Conservation (phyloP, 1,140 invertebrate genomes). For the Drosophila tropicalis region DNA sequence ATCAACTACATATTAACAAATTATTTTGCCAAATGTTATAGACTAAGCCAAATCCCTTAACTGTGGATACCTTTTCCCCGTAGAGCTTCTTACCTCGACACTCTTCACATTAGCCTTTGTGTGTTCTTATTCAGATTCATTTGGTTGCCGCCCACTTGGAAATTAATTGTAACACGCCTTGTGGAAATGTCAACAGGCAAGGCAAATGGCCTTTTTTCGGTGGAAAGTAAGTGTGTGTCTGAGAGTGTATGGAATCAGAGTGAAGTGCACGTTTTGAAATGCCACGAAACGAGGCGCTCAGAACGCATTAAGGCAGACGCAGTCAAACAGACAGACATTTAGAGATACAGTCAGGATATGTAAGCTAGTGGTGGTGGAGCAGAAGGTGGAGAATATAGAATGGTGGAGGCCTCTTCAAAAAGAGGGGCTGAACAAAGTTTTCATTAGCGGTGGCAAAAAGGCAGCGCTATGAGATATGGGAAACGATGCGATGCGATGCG, state of each 20-base stretch:
- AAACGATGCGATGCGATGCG: not conserved
- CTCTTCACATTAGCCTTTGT: not conserved
- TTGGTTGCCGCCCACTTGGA: conserved; percentile 10
- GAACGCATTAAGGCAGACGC: conserved; percentile 6
- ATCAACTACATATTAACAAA: not conserved
- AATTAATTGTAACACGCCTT: conserved; percentile 14
- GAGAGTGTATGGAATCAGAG: not conserved
- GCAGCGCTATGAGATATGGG: not conserved
- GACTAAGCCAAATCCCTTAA: not conserved
- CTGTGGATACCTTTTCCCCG: not conserved
- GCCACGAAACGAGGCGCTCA: conserved; percentile 8
- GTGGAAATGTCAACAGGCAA: conserved; percentile 9
- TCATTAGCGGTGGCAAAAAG: conserved; percentile 9
- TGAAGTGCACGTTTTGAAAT: conserved; percentile 10
- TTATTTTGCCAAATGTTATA: not conserved
- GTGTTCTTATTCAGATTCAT: conserved; percentile 8
- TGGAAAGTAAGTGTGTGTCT: not conserved
- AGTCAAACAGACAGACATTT: not conserved
- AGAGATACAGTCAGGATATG: conserved; percentile 1
- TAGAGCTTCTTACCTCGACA: too few relatives aligned
- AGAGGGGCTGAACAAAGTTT: conserved; percentile 5
- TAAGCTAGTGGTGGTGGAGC: not conserved
- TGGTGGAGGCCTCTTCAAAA: not conserved
- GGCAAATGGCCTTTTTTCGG: conserved; percentile 5
- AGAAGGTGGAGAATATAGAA: not conserved